These are phyloP conservation scores for Drosophila atroscutellata DNA, from an alignment of 2,888 invertebrate species.

Conservation along the genomic window DNA sequence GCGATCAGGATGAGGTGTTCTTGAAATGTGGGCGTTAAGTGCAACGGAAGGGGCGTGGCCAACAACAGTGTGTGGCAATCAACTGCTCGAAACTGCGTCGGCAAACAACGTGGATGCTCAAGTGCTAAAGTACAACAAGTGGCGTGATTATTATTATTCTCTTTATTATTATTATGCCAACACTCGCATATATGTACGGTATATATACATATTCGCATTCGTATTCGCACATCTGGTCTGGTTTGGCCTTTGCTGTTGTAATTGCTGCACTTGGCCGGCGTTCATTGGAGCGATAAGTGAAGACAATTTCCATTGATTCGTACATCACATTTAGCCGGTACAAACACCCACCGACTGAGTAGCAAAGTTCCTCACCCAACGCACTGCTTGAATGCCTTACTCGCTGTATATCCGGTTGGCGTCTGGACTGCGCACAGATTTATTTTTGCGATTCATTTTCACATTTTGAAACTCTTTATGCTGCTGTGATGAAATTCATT, in stretches of 20 bases:
- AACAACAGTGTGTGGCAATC: constrained; percentile 36
- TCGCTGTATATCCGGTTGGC: background rate
- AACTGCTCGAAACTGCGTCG: constrained; percentile 18
- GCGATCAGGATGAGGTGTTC: constrained; percentile 47
- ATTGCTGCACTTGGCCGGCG: constrained; percentile 39
- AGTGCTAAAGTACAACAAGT: constrained; percentile 72
- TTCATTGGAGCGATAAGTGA: constrained; percentile 8
- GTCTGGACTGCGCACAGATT: background rate
- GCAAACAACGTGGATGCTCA: constrained; percentile 19
- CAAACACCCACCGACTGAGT: background rate
- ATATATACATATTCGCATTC: background rate
- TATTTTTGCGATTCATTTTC: background rate
- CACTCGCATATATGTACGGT: constrained; percentile 5
- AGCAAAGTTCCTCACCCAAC: background rate
- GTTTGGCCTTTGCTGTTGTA: constrained; percentile 47
- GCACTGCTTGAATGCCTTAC: background rate
- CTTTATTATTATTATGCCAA: constrained; percentile 51
- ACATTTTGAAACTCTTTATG: background rate
- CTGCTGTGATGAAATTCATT: too few relatives aligned
- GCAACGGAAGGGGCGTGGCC: constrained; percentile 67
- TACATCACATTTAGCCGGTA: background rate
- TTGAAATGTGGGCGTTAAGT: constrained; percentile 39
- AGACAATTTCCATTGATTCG: constrained; percentile 1
- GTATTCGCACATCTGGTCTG: constrained; percentile 14
- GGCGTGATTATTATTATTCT: constrained; percentile 74